phyloP scores from a whole-genome alignment of 2,888 invertebrate species.

The Noctua janthina region DNA sequence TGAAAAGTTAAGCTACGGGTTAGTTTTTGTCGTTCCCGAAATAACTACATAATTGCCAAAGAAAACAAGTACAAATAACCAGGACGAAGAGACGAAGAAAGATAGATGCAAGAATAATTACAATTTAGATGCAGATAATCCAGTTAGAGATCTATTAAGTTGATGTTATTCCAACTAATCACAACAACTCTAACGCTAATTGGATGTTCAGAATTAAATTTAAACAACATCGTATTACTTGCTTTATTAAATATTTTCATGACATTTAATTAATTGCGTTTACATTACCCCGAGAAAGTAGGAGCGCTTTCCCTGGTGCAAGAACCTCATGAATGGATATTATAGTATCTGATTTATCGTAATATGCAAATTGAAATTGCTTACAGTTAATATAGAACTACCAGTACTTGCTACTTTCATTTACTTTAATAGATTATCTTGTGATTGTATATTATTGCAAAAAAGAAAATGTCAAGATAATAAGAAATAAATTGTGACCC shows the following conservation, averaged over 20 bases:
- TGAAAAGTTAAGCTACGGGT: slow-evolving; percentile 4
- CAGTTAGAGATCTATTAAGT: background rate
- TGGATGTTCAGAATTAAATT: slow-evolving; percentile 34
- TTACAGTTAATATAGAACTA: slow-evolving; percentile 38
- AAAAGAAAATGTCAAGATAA: slow-evolving; percentile 27
- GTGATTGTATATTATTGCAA: slow-evolving; percentile 10
- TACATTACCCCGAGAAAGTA: slow-evolving; percentile 66
- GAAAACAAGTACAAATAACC: background rate
- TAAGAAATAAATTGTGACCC: slow-evolving; percentile 18
- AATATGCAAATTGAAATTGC: slow-evolving; percentile 59
- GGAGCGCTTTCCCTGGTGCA: slow-evolving; percentile 66
- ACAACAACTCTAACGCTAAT: slow-evolving; percentile 29
- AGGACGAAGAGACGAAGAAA: background rate
- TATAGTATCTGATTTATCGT: slow-evolving; percentile 54
- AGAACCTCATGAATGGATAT: slow-evolving; percentile 64
- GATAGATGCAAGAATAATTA: slow-evolving; percentile 16
- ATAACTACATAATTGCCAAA: background rate
- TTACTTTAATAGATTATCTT: slow-evolving; percentile 14
- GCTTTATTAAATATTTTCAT: slow-evolving; percentile 42
- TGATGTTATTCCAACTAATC: slow-evolving; percentile 22
- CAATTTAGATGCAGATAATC: slow-evolving; percentile 9
- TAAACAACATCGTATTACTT: slow-evolving; percentile 31
- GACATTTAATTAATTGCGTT: slow-evolving; percentile 51
- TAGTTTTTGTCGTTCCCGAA: background rate
- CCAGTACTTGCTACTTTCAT: slow-evolving; percentile 32